Conservation (phyloP, 2,888 invertebrate species). For the Parnassius apollo region DNA sequence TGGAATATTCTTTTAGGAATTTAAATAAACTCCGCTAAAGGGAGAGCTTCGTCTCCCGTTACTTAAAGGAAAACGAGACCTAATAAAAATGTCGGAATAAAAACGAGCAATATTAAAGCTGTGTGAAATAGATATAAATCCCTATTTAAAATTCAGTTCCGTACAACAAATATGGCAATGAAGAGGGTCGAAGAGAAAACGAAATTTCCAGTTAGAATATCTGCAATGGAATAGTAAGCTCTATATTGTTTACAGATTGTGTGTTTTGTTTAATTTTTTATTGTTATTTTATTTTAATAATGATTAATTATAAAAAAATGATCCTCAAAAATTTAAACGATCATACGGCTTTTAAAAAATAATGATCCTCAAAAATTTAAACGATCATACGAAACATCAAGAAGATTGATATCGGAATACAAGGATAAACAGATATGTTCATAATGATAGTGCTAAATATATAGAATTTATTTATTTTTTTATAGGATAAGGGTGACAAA, state of each 20-base stretch:
- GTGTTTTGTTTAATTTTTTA: conserved; percentile 3
- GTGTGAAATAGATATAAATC: conserved; percentile 57
- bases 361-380: no score
- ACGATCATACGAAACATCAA: no score
- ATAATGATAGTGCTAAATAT: no score
- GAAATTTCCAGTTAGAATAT: conserved; percentile 10
- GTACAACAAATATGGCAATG: conserved; percentile 41
- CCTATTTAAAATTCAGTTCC: conserved; percentile 45
- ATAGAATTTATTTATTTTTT: no score
- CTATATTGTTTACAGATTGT: background rate
- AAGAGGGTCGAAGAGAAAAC: conserved; percentile 33
- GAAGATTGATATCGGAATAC: no score
- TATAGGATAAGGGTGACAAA: no score
- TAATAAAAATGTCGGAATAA: conserved; percentile 69
- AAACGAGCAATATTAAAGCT: conserved; percentile 60
- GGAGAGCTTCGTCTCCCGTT: conserved; percentile 60
- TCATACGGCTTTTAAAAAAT: no score
- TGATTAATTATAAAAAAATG: no score
- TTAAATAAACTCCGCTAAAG: conserved; percentile 72
- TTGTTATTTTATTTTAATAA: no score
- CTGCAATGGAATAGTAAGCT: background rate
- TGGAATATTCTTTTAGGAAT: conserved; percentile 65
- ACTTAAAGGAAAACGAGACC: conserved; percentile 63
- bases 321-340: no score
- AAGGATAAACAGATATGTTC: no score